These are phyloP conservation scores for Zeus faber DNA, from an alignment of 2,113 vertebrate genomes.

Conservation along the genomic window DNA sequence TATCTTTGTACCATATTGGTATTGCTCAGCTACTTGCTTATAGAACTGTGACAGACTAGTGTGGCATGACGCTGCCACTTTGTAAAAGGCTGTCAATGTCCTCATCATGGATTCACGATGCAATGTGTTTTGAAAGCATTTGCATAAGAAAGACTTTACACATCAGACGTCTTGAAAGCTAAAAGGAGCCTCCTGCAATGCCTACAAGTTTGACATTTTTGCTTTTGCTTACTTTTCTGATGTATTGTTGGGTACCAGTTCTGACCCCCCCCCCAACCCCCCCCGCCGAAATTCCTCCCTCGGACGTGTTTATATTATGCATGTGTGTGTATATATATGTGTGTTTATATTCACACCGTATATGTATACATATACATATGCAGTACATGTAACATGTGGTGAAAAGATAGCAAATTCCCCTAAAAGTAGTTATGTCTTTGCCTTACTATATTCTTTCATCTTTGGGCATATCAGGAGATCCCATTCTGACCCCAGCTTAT, in stretches of 20 bases:
- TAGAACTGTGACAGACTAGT: conserved; percentile 62
- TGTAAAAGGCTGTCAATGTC: conserved; percentile 69
- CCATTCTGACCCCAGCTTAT: background rate
- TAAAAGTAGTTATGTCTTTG: conserved; percentile 71
- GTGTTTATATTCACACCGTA: conserved; percentile 78
- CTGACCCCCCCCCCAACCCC: conserved; percentile 48
- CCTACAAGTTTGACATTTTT: conserved; percentile 52
- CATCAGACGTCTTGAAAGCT: conserved; percentile 53
- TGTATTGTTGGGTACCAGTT: conserved; percentile 73
- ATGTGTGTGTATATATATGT: conserved; percentile 77
- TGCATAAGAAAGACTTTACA: conserved; percentile 45
- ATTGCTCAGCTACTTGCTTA: conserved; percentile 78
- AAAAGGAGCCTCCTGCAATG: conserved; percentile 50
- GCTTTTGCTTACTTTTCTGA: conserved; percentile 74
- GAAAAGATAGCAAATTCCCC: conserved; percentile 63
- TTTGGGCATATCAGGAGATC: conserved; percentile 43
- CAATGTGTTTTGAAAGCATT: conserved; percentile 47
- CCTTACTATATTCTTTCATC: conserved; percentile 68
- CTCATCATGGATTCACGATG: conserved; percentile 71
- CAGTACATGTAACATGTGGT: conserved; percentile 76
- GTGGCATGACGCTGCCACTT: conserved; percentile 59
- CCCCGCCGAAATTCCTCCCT: conserved; percentile 57
- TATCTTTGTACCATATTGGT: conserved; percentile 87
- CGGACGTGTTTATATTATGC: conserved; percentile 78
- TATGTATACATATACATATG: conserved; percentile 79